Conservation (phyloP, 92 coral and sea anemone genomes). For the Parazoanthus darwini region DNA sequence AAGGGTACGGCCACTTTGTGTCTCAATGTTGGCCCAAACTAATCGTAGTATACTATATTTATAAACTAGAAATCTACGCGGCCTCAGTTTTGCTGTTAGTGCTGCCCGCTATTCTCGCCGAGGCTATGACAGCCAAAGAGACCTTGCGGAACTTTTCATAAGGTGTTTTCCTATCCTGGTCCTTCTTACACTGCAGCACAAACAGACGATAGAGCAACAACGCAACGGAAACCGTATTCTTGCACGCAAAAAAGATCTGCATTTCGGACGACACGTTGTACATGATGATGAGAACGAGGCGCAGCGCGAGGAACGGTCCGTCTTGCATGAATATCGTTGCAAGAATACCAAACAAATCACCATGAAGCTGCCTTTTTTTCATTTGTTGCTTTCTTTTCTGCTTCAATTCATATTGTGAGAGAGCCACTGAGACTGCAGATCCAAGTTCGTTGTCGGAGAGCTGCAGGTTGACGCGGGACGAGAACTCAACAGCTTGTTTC, state of each 20-base stretch:
- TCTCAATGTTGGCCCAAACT: too few species aligned
- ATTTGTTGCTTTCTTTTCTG: slow-evolving; percentile 22
- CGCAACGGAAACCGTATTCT: slow-evolving; percentile 77
- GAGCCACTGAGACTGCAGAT: background rate
- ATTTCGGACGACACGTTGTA: slow-evolving; percentile 66
- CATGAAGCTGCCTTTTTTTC: slow-evolving; percentile 72
- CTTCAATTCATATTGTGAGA: slow-evolving; percentile 26
- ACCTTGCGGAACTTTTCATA: slow-evolving; percentile 49
- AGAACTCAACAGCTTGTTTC: background rate
- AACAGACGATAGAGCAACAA: slow-evolving; percentile 73
- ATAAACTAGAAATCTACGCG: too few species aligned
- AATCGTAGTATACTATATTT: too few species aligned
- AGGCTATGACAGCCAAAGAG: slow-evolving; percentile 49
- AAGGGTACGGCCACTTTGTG: too few species aligned
- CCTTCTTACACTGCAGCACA: slow-evolving; percentile 64
- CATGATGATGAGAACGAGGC: slow-evolving; percentile 64
- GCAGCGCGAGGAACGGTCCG: slow-evolving; percentile 74
- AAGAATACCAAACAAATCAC: slow-evolving; percentile 81
- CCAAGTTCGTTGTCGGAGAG: slow-evolving; percentile 8
- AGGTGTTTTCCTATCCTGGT: slow-evolving; percentile 44
- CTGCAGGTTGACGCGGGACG: background rate
- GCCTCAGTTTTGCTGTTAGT: background rate
- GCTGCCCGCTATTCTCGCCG: background rate
- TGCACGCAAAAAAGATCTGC: slow-evolving; percentile 75
- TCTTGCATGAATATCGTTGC: slow-evolving; percentile 92